Conservation (phyloP, 2,797 vertebrate species). For the Crenichthys baileyi region DNA sequence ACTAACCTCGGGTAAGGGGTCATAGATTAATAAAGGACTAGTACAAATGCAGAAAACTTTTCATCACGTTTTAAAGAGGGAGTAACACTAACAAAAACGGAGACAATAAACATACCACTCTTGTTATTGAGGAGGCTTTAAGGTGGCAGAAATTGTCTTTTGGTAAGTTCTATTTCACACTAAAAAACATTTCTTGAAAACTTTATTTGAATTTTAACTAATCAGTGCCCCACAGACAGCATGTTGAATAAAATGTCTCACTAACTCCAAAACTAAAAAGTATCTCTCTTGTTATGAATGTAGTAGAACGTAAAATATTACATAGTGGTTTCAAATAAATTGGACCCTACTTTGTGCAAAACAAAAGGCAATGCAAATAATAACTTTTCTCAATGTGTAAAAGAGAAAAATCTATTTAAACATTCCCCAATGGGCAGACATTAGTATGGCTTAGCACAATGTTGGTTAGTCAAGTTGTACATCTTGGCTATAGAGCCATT, state of each 20-base stretch:
- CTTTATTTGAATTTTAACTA: neutral
- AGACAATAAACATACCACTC: neutral
- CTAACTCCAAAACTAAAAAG: neutral
- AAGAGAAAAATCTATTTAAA: neutral
- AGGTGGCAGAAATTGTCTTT: neutral
- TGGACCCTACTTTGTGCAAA: neutral
- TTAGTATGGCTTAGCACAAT: neutral
- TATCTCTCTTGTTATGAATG: neutral
- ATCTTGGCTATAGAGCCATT: neutral
- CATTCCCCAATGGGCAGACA: neutral
- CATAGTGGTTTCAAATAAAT: neutral
- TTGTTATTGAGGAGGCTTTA: neutral
- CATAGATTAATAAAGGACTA: neutral
- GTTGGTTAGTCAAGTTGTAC: neutral
- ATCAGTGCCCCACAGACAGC: neutral
- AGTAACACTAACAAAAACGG: neutral
- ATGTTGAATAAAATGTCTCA: neutral
- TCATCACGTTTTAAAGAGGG: neutral
- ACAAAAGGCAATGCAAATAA: neutral
- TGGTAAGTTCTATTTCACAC: neutral
- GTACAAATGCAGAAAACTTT: neutral
- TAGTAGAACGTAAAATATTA: neutral
- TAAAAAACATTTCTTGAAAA: no score
- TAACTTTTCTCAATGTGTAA: neutral
- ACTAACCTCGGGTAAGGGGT: neutral